Percentiles rank a stretch among this genome's conserved stretches.
phyloP scores from a whole-genome alignment of 2,888 invertebrate genomes.

The Cyaniris semiargus region DNA sequence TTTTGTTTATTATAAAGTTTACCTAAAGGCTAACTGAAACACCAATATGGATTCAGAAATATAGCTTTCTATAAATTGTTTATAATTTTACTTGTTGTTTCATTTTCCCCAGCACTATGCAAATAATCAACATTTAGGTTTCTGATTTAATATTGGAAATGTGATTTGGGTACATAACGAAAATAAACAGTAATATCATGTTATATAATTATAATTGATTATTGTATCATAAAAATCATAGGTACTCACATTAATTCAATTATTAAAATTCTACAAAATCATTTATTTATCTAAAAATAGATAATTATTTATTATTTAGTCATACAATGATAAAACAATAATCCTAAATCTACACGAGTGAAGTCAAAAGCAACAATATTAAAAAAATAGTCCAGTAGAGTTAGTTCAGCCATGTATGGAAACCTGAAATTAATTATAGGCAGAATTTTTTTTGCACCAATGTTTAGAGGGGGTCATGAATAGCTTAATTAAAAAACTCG shows the following conservation, averaged over 20 bases:
- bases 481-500: too few relatives aligned
- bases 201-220: background rate
- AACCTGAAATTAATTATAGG: too few relatives aligned
- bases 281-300: background rate
- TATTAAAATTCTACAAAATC: background rate
- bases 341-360: too few relatives aligned
- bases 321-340: too few relatives aligned
- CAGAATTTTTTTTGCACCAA: too few relatives aligned
- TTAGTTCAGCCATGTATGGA: too few relatives aligned
- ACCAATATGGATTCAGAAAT: conserved; percentile 70
- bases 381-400: too few relatives aligned
- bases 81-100: conserved; percentile 51
- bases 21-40: conserved; percentile 50
- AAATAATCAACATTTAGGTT: too few relatives aligned
- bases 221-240: background rate
- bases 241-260: background rate
- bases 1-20: conserved; percentile 41
- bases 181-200: background rate
- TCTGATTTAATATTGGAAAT: background rate
- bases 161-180: background rate
- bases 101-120: conserved; percentile 38
- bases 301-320: background rate
- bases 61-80: conserved; percentile 57
- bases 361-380: too few relatives aligned
- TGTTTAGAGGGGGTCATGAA: too few relatives aligned